Evolutionary conservation across 2,113 vertebrate species (phyloP).

Genomic region (Marmota monax): DNA sequence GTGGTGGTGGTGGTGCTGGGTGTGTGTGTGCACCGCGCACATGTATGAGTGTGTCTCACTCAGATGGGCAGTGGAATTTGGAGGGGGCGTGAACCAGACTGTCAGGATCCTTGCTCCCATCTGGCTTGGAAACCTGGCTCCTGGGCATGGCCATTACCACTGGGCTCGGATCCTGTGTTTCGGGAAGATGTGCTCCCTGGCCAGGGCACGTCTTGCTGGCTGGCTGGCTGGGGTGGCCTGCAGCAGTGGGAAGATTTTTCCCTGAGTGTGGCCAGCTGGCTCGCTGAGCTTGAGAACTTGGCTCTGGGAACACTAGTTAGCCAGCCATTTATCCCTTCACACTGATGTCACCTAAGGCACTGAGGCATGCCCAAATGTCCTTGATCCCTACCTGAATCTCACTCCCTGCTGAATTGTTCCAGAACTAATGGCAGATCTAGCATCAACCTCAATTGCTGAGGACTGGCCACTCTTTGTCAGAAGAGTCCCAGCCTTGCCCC

Average conservation of each 20-base stretch:
- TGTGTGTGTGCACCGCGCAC: no score
- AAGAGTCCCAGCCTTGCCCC: accelerated
- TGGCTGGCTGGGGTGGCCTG: background rate
- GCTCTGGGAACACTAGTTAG: background rate
- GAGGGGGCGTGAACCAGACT: background rate
- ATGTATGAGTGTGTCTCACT: background rate
- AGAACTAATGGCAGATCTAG: background rate
- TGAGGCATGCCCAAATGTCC: background rate
- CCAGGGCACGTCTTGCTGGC: background rate
- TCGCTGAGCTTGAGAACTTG: background rate
- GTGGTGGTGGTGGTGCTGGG: accelerated
- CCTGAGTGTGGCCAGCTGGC: background rate
- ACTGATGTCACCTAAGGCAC: background rate
- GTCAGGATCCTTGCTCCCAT: background rate
- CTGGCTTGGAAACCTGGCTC: conserved; percentile 36
- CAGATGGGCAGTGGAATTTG: background rate
- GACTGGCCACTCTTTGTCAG: background rate
- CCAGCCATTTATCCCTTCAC: background rate
- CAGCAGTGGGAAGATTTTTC: background rate
- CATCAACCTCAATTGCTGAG: background rate
- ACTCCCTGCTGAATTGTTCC: background rate
- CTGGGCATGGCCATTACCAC: background rate
- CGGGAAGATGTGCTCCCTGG: background rate
- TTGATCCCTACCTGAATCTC: background rate
- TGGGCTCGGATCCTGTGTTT: background rate